Evolutionary conservation across 1,140 invertebrate genomes (phyloP).

Genomic region (Brachionus sp.): DNA sequence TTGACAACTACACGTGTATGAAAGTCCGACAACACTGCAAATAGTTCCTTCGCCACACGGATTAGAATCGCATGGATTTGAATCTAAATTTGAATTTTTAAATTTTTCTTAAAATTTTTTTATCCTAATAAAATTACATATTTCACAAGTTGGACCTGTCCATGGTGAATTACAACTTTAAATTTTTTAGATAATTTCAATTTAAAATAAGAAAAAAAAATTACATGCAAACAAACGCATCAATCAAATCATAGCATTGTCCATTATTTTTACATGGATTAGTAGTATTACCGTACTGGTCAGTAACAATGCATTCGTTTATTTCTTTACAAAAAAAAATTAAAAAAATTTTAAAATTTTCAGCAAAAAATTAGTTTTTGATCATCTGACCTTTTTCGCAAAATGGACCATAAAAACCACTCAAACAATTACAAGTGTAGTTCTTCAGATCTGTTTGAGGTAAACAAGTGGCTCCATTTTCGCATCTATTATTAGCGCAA

Average conservation of each 20-base stretch:
- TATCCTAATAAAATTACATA: background rate
- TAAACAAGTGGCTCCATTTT: constrained; percentile 68
- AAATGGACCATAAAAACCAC: constrained; percentile 13
- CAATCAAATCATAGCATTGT: constrained; percentile 38
- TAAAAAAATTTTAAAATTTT: background rate
- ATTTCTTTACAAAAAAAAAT: background rate
- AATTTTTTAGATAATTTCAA: background rate
- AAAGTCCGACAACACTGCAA: background rate
- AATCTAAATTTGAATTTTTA: background rate
- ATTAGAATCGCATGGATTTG: constrained; percentile 33
- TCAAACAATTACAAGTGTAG: constrained; percentile 3
- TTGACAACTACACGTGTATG: constrained; percentile 1
- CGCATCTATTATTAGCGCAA: constrained; percentile 56
- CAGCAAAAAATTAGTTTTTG: no score
- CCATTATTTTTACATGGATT: constrained; percentile 42
- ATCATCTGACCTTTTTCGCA: constrained; percentile 33
- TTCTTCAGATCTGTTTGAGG: background rate
- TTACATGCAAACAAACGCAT: constrained; percentile 62
- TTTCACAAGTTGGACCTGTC: background rate
- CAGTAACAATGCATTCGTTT: constrained; percentile 8
- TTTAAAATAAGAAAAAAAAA: background rate
- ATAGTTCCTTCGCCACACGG: constrained; percentile 18
- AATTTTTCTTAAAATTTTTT: background rate
- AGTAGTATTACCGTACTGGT: background rate
- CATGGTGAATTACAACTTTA: background rate